Conservation (phyloP, 1,140 invertebrate genomes). For the Grapholita molesta region DNA sequence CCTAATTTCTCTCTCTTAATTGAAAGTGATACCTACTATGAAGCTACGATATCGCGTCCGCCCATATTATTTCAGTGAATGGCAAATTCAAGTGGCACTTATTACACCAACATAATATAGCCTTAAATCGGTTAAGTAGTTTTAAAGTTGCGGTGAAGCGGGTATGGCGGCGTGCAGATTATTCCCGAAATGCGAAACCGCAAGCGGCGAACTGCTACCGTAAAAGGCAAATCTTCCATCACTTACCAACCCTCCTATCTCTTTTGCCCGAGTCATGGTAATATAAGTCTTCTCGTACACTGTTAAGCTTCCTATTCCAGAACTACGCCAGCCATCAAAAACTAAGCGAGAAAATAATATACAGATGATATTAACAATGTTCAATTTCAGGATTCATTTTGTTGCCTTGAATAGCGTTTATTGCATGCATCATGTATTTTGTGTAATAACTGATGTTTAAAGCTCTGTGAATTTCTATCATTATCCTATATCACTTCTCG, state of each 20-base stretch:
- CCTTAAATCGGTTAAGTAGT: background rate
- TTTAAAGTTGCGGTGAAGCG: background rate
- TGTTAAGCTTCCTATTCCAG: background rate
- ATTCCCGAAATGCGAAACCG: background rate
- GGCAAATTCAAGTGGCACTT: background rate
- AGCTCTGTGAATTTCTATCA: no score
- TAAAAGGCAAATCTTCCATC: background rate
- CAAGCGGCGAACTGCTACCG: background rate
- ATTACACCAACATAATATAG: background rate
- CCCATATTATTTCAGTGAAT: background rate
- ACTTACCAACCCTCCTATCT: background rate
- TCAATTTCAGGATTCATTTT: background rate
- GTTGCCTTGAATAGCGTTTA: background rate
- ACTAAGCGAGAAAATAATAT: background rate
- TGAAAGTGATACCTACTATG: background rate
- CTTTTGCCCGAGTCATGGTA: background rate
- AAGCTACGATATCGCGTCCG: background rate
- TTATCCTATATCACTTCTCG: no score
- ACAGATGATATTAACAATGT: background rate
- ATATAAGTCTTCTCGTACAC: background rate
- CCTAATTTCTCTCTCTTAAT: no score
- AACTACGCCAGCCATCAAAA: background rate
- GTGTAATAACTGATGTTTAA: background rate
- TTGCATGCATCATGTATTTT: background rate
- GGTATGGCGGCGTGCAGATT: background rate